Conservation (phyloP, 2,797 vertebrate genomes). For the Poecilia velifera region DNA sequence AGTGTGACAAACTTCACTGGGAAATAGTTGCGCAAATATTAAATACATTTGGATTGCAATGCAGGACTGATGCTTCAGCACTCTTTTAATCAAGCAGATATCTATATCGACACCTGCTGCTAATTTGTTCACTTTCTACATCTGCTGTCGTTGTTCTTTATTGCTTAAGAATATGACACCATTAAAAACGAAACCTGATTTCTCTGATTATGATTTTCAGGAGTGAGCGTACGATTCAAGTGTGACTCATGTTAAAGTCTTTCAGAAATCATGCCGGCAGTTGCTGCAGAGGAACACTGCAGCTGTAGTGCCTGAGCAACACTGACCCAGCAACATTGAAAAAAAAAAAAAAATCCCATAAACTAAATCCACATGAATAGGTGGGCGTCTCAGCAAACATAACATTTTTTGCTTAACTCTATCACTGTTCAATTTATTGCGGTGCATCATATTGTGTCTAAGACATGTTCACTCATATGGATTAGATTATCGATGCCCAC, state of each 20-base stretch:
- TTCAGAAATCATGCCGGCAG: slow-evolving; percentile 22
- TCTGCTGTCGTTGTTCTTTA: neutral
- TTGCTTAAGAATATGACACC: neutral
- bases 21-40: neutral
- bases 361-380: neutral
- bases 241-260: slow-evolving; percentile 35
- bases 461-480: neutral
- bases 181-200: neutral
- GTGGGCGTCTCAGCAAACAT: neutral
- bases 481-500: slow-evolving; percentile 68
- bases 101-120: slow-evolving; percentile 1
- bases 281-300: slow-evolving; percentile 14
- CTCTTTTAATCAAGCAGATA: neutral
- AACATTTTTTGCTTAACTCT: neutral
- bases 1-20: neutral
- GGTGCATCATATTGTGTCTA: neutral
- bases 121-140: slow-evolving; percentile 4
- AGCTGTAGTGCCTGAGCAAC: neutral
- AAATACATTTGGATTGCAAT: neutral
- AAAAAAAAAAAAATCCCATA: neutral
- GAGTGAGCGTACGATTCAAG: slow-evolving; percentile 17
- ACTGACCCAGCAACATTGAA: slow-evolving; percentile 2
- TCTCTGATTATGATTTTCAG: slow-evolving; percentile 15
- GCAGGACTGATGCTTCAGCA: neutral
- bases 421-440: neutral